Evolutionary conservation across 2,797 vertebrate species (phyloP).

Genomic region (Macropus fuliginosus): DNA sequence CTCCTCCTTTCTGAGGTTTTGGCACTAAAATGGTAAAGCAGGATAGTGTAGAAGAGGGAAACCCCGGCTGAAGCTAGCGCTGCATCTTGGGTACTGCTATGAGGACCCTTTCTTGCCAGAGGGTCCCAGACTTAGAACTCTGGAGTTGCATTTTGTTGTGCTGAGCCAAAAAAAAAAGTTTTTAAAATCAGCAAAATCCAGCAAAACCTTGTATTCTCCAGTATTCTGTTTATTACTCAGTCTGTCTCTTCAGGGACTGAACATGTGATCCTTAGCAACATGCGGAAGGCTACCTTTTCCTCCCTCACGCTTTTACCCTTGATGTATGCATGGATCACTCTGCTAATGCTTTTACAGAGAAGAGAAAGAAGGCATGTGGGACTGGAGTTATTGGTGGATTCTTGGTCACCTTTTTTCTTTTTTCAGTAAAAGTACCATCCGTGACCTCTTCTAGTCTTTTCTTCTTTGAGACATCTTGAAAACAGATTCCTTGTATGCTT

Average conservation of each 20-base stretch:
- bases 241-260: neutral
- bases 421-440: neutral
- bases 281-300: neutral
- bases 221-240: neutral
- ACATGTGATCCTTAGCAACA: neutral
- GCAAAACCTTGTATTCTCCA: neutral
- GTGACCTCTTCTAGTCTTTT: neutral
- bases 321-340: neutral
- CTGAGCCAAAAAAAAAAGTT: neutral
- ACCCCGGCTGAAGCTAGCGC: neutral
- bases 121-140: neutral
- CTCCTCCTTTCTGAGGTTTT: neutral
- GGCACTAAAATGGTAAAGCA: neutral
- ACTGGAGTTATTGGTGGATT: neutral
- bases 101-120: neutral
- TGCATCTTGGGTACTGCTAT: neutral
- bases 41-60: neutral
- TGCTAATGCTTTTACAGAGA: neutral
- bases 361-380: neutral
- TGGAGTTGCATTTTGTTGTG: neutral
- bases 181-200: neutral
- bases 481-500: neutral
- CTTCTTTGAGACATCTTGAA: neutral
- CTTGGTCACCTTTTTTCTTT: neutral
- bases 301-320: neutral